Evolutionary conservation across 2,113 vertebrate genomes (phyloP).

Genomic region (Semnornis frantzii): DNA sequence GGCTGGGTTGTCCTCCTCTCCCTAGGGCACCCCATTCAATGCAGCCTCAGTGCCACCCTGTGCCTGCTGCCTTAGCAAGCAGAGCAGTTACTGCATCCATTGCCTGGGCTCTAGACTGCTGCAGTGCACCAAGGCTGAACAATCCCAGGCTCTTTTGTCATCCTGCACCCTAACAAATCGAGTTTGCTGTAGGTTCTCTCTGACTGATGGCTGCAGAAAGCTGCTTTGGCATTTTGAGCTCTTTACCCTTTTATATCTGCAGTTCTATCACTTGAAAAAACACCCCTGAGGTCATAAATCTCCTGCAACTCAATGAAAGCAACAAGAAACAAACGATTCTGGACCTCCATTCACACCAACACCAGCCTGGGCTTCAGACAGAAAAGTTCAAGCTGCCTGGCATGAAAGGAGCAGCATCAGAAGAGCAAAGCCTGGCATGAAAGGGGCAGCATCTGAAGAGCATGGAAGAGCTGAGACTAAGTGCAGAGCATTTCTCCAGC

Average conservation of each 20-base stretch:
- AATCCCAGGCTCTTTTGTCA: too few relatives aligned
- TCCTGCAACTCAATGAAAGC: constrained; percentile 44
- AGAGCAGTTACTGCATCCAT: neutral
- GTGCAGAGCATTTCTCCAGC: neutral
- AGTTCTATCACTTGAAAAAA: neutral
- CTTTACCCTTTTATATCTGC: neutral
- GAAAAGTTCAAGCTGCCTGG: neutral
- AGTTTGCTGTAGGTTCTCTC: neutral
- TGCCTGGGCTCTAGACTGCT: neutral
- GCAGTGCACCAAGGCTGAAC: neutral
- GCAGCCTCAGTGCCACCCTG: neutral
- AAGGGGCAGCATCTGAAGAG: neutral
- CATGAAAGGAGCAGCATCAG: neutral
- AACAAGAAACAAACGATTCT: constrained; percentile 16
- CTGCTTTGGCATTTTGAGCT: constrained; percentile 10
- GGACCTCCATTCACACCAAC: neutral
- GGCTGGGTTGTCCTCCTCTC: neutral
- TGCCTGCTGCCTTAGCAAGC: neutral
- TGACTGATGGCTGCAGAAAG: constrained; percentile 25
- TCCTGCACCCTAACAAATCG: neutral
- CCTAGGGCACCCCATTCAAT: neutral
- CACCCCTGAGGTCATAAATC: neutral
- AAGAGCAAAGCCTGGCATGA: neutral
- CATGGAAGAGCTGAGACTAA: neutral
- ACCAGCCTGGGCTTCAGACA: neutral